These are phyloP conservation scores for Leptatherina wallacei DNA, from an alignment of 2,797 vertebrate species.

Conservation along the genomic window DNA sequence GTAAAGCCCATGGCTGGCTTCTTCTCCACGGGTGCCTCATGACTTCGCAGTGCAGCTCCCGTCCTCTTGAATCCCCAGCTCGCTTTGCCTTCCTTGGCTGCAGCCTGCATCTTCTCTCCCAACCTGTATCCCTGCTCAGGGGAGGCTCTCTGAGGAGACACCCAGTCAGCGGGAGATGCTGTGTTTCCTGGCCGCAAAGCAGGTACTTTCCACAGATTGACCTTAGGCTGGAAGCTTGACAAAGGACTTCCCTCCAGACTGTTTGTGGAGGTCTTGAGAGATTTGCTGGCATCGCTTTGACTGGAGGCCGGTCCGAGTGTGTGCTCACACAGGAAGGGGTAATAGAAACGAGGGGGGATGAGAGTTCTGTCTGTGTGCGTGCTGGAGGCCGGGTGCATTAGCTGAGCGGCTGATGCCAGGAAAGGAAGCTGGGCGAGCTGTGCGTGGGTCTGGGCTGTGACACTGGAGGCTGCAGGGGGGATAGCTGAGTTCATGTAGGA, in stretches of 20 bases:
- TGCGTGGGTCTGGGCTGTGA: conserved; percentile 74
- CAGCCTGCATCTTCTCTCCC: conserved; percentile 66
- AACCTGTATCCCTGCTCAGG: conserved; percentile 62
- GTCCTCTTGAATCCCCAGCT: conserved; percentile 77
- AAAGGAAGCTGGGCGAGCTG: conserved; percentile 90
- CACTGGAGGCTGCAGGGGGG: conserved; percentile 60
- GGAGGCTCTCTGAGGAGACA: conserved; percentile 70
- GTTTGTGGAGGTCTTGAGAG: conserved; percentile 63
- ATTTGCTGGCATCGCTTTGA: conserved; percentile 79
- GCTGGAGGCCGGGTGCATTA: conserved; percentile 83
- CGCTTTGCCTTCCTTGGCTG: conserved; percentile 68
- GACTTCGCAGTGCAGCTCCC: conserved; percentile 66
- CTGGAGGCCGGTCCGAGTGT: conserved; percentile 70
- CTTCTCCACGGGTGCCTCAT: conserved; percentile 79
- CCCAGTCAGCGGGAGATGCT: conserved; percentile 68
- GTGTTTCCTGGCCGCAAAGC: conserved; percentile 78
- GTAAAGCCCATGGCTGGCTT: conserved; percentile 74
- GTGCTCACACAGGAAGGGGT: conserved; percentile 93
- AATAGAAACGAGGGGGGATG: conserved; percentile 90
- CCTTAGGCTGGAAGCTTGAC: conserved; percentile 78
- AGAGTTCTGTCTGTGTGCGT: conserved; percentile 83
- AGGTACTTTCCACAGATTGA: conserved; percentile 87
- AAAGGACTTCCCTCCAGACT: conserved; percentile 43
- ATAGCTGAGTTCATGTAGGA: conserved; percentile 91
- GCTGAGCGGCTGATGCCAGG: conserved; percentile 88